Base-by-base conservation (phyloP, 2,113 vertebrate genomes). In the Mastomys coucha region DNA sequence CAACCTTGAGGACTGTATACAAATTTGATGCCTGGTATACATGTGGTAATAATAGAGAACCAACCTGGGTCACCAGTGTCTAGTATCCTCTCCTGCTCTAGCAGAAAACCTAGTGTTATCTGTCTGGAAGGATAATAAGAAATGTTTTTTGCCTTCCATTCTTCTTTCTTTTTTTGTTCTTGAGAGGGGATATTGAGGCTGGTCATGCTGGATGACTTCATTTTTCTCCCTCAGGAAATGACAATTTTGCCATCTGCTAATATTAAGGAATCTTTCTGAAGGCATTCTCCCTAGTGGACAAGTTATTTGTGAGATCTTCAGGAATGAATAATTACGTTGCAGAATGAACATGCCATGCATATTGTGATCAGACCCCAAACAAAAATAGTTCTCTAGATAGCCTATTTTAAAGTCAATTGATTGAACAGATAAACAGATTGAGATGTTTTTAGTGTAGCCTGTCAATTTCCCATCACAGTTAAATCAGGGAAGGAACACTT, bases 231-330 rank as follows among this genome's bases (percentile, higher is more conserved):
- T 75, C 56, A 70, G 39, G 17, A 85, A 91, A 67, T 36, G 9
- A 22, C 53, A 72, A 93, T 31, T 91, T 75, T 80, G 42, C 42
- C 91, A 72, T 92, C 85, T 97, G 88, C 58, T 95, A 42, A 93
- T 73, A 81, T 20, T 70, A 45, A 95, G 19, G 3, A 31, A 20
- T 87, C 91, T 97, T 92, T 88, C 84, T 89, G 80, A 94, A 94
- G 58, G 26, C 36, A 86, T 19, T 93, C 93, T 56, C 86, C 85
- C 81, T 76, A 5, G 51, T 69, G 51, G 70, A 19, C 76, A 92
- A 97, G 95, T 97, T 94, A 92, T 81, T 86, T 92, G 56, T 8
- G 75, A 51, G 16, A 28, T 88, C 45, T 88, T 90, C 49, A 92
- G 65, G 51, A 96, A 86, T 85, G 76, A 96, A 91, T 60, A 85